phyloP scores from a whole-genome alignment of 1,140 invertebrate genomes.

The Panagrolaimus sp. region DNA sequence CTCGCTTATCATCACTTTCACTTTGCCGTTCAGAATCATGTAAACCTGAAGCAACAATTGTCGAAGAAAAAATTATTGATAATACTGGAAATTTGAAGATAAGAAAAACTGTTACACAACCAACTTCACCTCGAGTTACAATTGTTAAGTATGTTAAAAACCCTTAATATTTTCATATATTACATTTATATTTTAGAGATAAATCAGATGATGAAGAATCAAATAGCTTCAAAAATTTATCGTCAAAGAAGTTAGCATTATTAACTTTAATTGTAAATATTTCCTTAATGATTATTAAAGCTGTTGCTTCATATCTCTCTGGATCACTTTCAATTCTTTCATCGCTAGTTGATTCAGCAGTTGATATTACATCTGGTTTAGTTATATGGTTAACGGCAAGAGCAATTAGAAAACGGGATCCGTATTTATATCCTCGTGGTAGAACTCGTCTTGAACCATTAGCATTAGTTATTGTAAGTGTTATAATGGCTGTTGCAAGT shows the following conservation, averaged over 20 bases:
- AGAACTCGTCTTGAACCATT: slow-evolving; percentile 61
- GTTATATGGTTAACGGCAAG: slow-evolving; percentile 61
- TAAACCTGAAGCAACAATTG: background rate
- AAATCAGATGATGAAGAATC: slow-evolving; percentile 1
- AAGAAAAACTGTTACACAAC: background rate
- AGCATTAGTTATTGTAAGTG: slow-evolving; percentile 58
- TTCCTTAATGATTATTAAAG: slow-evolving; percentile 58
- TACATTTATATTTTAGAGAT: background rate
- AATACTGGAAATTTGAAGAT: background rate
- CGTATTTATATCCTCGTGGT: slow-evolving; percentile 61
- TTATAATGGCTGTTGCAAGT: slow-evolving; percentile 61
- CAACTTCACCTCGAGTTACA: background rate
- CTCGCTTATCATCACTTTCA: background rate
- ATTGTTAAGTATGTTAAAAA: slow-evolving; percentile 9
- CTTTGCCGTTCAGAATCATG: background rate
- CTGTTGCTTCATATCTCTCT: slow-evolving; percentile 59
- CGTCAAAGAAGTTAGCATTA: slow-evolving; percentile 21
- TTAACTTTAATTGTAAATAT: slow-evolving; percentile 51
- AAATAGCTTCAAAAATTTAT: background rate
- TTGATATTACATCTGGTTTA: slow-evolving; percentile 60
- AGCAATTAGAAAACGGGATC: slow-evolving; percentile 59
- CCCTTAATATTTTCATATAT: background rate
- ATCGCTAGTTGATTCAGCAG: slow-evolving; percentile 60
- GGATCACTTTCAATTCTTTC: slow-evolving; percentile 62
- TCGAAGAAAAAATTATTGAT: background rate